Percentiles rank a stretch among this genome's conserved stretches.
Conservation (phyloP, 1,140 invertebrate genomes). For the Tetragonula clypearis region DNA sequence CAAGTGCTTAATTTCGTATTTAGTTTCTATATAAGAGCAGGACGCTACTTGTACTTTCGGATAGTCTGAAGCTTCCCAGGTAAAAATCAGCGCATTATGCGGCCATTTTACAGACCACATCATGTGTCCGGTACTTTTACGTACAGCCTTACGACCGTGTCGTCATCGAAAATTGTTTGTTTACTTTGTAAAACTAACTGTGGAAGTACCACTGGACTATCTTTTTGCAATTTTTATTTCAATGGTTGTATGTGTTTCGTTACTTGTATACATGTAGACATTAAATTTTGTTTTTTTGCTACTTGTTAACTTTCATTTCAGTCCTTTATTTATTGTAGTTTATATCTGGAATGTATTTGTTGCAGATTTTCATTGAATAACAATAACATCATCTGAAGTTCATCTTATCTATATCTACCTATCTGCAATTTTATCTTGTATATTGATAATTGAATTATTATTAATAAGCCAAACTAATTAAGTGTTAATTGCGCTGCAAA, state of each 20-base stretch:
- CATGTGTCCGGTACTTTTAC: conserved; percentile 66
- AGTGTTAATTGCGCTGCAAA: not conserved
- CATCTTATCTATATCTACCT: not conserved
- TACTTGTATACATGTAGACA: not conserved
- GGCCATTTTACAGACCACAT: conserved; percentile 66
- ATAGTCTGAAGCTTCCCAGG: conserved; percentile 75
- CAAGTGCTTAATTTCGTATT: conserved; percentile 2
- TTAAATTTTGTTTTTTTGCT: not conserved
- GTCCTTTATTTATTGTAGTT: not conserved
- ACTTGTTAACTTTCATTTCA: not conserved
- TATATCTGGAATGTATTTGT: not conserved
- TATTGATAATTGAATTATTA: conserved; percentile 14
- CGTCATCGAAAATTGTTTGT: conserved; percentile 50
- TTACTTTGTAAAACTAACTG: conserved; percentile 65
- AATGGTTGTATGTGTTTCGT: no score
- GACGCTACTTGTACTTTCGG: not conserved
- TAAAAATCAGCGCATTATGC: conserved; percentile 70
- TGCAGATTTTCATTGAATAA: not conserved
- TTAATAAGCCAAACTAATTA: not conserved
- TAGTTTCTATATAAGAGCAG: conserved; percentile 68
- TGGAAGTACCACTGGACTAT: conserved; percentile 70
- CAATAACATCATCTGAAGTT: not conserved
- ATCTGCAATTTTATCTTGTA: not conserved
- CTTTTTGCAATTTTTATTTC: conserved; percentile 55
- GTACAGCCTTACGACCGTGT: conserved; percentile 66